Evolutionary conservation across 1,140 invertebrate genomes (phyloP), one percentile per base, ranked within the genome.

Genomic region (Apocrypta bakeri): DNA sequence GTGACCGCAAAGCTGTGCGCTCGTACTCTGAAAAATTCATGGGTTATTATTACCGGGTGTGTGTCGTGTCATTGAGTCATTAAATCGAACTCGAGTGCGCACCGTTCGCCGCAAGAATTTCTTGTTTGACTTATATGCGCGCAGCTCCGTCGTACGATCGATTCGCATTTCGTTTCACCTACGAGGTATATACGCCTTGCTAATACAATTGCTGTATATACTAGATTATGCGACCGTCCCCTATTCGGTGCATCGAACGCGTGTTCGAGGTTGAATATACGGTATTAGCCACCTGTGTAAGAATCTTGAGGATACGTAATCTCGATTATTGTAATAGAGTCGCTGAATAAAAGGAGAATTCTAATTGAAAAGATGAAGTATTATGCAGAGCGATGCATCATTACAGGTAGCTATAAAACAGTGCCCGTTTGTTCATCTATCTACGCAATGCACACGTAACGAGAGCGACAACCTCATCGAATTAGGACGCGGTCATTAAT

Each of bases 401-500:
- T 11, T 64, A 21, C 63, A 64, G 9, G 25, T 24, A 24, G 63
- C 63, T 24, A 66, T 27, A 66, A 27, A 66, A 66, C 9, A 14
- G 48, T 56, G 48, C 27, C n/a, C n/a, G 2, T 25, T 8, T 12
- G n/a, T 31, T 27, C 17, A 17, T 61, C 17, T 21, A 37, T 17
- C 1, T 21, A 42, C 17, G 33, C 12, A 56, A 4, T 21, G 64
- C 17, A 56, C 12, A 56, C 27, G 7, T 73, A 24, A 40, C 24
- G 71, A 73, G 37, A 25, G 29, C 71, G 61, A 33, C 64, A 48
- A 42, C 71, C 71, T 40, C 31, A 17, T 84, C 83, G 71, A 86
- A 85, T 84, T 75, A 83, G 48, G 48, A 27, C 68, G 2, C 78
- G 31, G 83, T 79, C 79, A 84, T 84, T 85, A 64, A 85, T 85